These are phyloP conservation scores for Coptodon bakossiorum DNA, from an alignment of 2,113 vertebrate genomes.

Conservation along the genomic window DNA sequence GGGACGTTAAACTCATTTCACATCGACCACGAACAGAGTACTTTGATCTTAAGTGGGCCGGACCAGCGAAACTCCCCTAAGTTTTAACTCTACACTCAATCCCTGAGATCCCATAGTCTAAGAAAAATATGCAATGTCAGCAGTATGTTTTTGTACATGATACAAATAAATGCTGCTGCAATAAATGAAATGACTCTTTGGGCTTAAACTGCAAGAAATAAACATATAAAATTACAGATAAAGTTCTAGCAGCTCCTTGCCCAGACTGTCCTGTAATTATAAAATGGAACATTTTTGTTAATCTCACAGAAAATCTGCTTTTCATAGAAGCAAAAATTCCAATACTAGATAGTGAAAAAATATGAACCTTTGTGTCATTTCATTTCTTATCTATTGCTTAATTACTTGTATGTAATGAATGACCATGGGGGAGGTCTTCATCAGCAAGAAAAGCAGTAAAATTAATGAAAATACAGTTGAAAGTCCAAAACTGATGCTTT, in stretches of 20 bases:
- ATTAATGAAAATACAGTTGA: background rate
- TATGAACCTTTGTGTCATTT: background rate
- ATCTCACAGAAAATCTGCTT: background rate
- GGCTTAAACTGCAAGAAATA: background rate
- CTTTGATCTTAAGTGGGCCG: background rate
- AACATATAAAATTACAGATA: background rate
- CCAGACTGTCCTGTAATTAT: background rate
- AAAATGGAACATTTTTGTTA: background rate
- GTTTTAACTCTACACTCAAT: background rate
- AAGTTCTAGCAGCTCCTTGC: background rate
- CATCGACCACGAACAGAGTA: background rate
- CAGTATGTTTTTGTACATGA: background rate
- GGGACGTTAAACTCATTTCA: background rate
- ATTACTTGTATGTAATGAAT: rapidly evolving
- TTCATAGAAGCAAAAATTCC: background rate
- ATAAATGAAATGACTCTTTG: background rate
- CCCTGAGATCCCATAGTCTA: rapidly evolving
- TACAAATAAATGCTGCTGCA: background rate
- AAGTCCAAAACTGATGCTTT: background rate
- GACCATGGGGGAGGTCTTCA: background rate
- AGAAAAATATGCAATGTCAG: background rate
- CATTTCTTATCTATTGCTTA: background rate
- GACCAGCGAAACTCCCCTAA: background rate
- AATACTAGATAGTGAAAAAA: background rate
- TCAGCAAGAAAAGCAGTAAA: background rate